Conservation (phyloP, 53 echinoderm and acorn worm genomes). For the Luidia sarsii region DNA sequence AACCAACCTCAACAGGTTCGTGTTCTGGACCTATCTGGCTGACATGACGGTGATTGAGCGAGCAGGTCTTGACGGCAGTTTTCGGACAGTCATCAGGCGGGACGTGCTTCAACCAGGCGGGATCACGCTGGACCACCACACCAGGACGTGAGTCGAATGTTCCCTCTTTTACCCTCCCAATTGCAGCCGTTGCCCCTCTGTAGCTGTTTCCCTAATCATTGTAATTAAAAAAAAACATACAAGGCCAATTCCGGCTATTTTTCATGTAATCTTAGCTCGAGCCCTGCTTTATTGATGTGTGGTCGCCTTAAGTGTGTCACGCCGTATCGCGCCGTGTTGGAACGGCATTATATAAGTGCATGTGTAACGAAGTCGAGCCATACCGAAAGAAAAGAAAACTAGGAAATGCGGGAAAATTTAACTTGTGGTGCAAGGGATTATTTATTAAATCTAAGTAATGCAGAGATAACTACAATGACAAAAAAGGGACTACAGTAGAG, state of each 20-base stretch:
- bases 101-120: conserved; percentile 53
- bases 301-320: no score
- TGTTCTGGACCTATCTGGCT: conserved; percentile 92
- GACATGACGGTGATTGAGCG: conserved; percentile 68
- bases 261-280: no score
- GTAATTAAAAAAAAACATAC: not conserved
- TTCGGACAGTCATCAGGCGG: conserved; percentile 50
- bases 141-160: conserved; percentile 57
- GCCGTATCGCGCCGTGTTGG: no score
- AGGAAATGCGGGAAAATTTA: no score
- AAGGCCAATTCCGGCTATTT: not conserved
- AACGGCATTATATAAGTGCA: no score
- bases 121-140: conserved; percentile 68
- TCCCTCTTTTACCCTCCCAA: not conserved
- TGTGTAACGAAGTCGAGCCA: no score
- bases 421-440: no score
- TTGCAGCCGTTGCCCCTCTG: not conserved
- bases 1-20: conserved; percentile 43
- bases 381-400: no score
- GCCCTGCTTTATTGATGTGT: no score
- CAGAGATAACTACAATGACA: no score
- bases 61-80: conserved; percentile 75
- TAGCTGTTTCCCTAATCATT: not conserved
- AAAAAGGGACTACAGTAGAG: no score
- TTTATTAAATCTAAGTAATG: no score